Percentiles rank a stretch among this genome's conserved stretches.
Evolutionary conservation across 2,888 invertebrate genomes (phyloP).

Genomic region (Perizoma flavofasciatum): DNA sequence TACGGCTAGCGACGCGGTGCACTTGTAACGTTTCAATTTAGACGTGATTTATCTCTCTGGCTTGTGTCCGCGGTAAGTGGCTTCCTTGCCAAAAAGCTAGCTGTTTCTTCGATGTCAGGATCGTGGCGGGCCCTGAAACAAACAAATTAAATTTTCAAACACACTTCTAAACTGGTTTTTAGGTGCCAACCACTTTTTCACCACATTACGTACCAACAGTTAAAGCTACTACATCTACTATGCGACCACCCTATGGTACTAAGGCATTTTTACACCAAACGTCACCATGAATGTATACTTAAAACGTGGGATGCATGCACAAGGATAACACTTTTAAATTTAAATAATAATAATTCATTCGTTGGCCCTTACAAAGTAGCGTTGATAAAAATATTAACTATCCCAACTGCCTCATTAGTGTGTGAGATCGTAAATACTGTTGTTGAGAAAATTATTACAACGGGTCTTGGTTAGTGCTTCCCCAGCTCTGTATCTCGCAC

Average conservation of each 20-base stretch:
- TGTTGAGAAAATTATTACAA: constrained; percentile 14
- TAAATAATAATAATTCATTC: neutral
- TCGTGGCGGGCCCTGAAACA: constrained; percentile 80
- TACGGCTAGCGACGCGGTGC: constrained; percentile 61
- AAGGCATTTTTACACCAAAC: constrained; percentile 1
- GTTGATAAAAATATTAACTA: neutral
- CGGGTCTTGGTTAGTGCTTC: constrained; percentile 7
- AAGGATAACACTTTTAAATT: neutral
- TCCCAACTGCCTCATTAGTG: neutral
- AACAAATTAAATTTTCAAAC: constrained; percentile 39
- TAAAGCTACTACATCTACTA: constrained; percentile 2
- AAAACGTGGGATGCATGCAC: constrained; percentile 1
- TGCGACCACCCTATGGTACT: constrained; percentile 4
- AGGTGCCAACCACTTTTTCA: neutral
- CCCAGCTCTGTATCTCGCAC: constrained; percentile 21
- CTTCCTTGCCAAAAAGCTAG: constrained; percentile 69
- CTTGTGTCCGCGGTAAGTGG: constrained; percentile 67
- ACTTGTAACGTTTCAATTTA: constrained; percentile 74
- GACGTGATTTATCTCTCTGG: constrained; percentile 62
- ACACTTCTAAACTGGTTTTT: neutral
- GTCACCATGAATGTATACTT: neutral
- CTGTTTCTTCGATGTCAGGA: constrained; percentile 80
- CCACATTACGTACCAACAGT: no score
- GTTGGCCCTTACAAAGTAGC: neutral
- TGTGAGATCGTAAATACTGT: constrained; percentile 7